Percentiles rank a stretch among this genome's conserved stretches.
These are phyloP conservation scores for Indicator indicator DNA, from an alignment of 2,113 vertebrate genomes.

Conservation along the genomic window DNA sequence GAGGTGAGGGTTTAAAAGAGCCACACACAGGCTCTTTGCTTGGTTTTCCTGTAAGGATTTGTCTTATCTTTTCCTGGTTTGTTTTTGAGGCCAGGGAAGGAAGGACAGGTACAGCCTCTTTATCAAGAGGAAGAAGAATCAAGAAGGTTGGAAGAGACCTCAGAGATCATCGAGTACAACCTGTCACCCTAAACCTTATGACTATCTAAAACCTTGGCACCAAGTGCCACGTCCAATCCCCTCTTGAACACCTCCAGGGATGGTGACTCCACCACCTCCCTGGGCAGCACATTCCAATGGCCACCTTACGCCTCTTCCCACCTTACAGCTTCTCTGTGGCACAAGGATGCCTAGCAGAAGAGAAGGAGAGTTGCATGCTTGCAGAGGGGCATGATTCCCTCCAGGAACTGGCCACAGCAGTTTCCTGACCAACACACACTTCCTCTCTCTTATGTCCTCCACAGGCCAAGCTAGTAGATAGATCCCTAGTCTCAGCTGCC, in stretches of 20 bases:
- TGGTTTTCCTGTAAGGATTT: neutral
- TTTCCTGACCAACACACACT: neutral
- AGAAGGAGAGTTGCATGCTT: neutral
- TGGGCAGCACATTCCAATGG: too few relatives aligned
- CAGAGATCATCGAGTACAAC: too few relatives aligned
- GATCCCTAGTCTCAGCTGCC: neutral
- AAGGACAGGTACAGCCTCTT: neutral
- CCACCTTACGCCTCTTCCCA: neutral
- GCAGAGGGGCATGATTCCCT: neutral
- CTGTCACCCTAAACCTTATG: too few relatives aligned
- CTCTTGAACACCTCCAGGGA: too few relatives aligned
- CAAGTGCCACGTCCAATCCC: too few relatives aligned
- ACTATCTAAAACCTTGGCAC: too few relatives aligned
- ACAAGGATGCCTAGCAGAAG: neutral
- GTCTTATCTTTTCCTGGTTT: neutral
- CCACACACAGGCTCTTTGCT: rapidly evolving
- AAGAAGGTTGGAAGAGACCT: too few relatives aligned
- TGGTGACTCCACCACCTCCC: too few relatives aligned
- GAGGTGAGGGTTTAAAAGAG: neutral
- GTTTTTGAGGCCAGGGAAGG: neutral
- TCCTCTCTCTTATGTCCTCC: neutral
- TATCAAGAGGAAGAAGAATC: too few relatives aligned
- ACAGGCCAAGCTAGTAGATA: neutral
- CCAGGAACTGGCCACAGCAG: neutral
- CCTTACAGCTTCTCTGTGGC: neutral